These are phyloP conservation scores for Paratilapia polleni DNA, from an alignment of 2,113 vertebrate genomes.

Conservation along the genomic window DNA sequence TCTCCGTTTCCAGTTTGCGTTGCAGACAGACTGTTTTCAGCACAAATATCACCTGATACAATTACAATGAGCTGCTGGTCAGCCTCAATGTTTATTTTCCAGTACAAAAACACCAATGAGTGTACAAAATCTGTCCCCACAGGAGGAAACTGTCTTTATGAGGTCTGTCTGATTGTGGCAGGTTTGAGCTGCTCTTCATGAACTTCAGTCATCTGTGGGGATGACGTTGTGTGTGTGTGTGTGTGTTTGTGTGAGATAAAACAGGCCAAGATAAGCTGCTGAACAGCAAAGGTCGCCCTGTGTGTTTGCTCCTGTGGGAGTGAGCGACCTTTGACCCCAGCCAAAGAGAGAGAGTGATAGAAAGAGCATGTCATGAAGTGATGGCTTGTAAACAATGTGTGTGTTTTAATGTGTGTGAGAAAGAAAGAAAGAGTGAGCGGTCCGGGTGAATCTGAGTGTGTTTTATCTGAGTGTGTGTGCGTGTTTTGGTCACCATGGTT, in stretches of 20 bases:
- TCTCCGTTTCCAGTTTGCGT: no score
- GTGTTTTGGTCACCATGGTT: slow-evolving; percentile 38
- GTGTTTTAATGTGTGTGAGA: background rate
- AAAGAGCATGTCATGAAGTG: background rate
- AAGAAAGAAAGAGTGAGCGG: background rate
- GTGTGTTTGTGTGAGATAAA: slow-evolving; percentile 10
- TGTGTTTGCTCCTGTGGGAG: background rate
- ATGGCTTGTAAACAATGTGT: background rate
- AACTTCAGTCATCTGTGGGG: background rate
- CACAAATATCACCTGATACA: background rate
- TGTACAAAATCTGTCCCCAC: background rate
- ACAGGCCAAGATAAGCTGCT: background rate
- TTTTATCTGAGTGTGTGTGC: background rate
- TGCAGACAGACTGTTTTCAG: background rate
- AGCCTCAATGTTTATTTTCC: background rate
- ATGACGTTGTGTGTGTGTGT: background rate
- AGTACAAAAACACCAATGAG: background rate
- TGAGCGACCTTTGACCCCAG: slow-evolving; percentile 6
- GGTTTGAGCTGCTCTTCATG: background rate
- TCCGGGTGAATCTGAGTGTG: background rate
- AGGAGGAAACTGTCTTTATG: no score
- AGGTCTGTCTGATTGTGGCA: background rate
- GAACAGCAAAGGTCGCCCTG: slow-evolving; percentile 23
- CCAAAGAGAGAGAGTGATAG: background rate
- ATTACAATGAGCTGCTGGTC: no score